Evolutionary conservation across 1,140 invertebrate species (phyloP).

Genomic region (Heliconius hermathena): DNA sequence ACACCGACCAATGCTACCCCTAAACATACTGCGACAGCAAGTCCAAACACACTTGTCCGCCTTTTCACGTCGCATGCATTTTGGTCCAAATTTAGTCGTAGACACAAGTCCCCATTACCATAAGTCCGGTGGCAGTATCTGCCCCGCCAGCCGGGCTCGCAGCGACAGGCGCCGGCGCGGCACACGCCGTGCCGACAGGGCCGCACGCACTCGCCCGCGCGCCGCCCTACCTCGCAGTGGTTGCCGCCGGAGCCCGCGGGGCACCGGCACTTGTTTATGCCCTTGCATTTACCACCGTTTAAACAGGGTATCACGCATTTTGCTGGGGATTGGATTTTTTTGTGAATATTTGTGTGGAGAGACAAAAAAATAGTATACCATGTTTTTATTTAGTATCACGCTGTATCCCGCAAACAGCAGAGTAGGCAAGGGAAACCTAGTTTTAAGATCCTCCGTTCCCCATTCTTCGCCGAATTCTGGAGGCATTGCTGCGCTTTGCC

Average conservation of each 20-base stretch:
- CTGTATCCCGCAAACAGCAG: too few relatives aligned
- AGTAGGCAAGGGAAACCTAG: too few relatives aligned
- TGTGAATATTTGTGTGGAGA: too few relatives aligned
- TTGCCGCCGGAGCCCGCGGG: conserved; percentile 89
- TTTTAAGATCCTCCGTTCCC: too few relatives aligned
- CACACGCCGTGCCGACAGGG: conserved; percentile 89
- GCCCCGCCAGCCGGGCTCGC: conserved; percentile 88
- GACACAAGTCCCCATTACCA: conserved; percentile 33
- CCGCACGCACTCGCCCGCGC: conserved; percentile 86
- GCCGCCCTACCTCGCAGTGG: conserved; percentile 92
- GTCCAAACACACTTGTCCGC: too few relatives aligned
- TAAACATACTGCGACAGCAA: conserved; percentile 82
- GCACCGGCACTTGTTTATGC: conserved; percentile 93
- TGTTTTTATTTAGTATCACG: too few relatives aligned
- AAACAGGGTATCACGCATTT: conserved; percentile 94
- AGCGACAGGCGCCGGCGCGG: conserved; percentile 86
- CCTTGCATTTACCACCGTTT: conserved; percentile 92
- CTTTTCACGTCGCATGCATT: too few relatives aligned
- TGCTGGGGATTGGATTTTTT: conserved; percentile 77
- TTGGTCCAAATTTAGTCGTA: too few relatives aligned
- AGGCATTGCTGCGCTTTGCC: too few relatives aligned
- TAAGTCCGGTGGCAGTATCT: conserved; percentile 82
- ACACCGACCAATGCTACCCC: conserved; percentile 87
- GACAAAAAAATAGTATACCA: too few relatives aligned
- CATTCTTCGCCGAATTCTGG: too few relatives aligned